Base-by-base conservation (phyloP, 1,140 invertebrate genomes). In the Nautilus pompilius region DNA sequence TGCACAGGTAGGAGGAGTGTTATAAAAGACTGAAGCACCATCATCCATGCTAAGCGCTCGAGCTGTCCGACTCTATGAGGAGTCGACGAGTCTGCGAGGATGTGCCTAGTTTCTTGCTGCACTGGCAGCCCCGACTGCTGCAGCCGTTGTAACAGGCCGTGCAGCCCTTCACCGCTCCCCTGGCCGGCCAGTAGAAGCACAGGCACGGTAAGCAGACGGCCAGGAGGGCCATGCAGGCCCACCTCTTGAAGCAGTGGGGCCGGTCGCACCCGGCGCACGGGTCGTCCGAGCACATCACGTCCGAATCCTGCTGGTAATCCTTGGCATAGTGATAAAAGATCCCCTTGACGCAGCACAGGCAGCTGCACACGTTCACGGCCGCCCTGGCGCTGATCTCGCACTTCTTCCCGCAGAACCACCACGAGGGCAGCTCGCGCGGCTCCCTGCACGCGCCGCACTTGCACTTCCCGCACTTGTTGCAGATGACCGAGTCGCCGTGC, bases 331-430 rank as follows among this genome's bases (percentile, higher is more conserved):
- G 94, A 83, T 96, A 97, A 81, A 95, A 94, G 32, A 93, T 79
- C 46, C 90, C 92, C 80, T 95, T 94, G 68, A 93, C 93, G 82
- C 93, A 95, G 84, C 93, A 96, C 83, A 96, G 87, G 80, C 94
- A 96, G 62, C 92, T 92, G 56, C 89, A 89, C 79, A 92, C 91
- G 83, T 96, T 93, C 65, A 96, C 88, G 68, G 89, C 87, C 62
- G 90, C 88, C 79, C 94, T 90, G 53, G 91, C 90, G 72, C 91
- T 93, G 83, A 92, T 90, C 72, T 92, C 87, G 82, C 91, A 94
- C 80, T 89, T 88, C 78, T 91, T 87, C 82, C 90, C 88, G 84
- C 93, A 94, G 65, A 95, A 86, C 93, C 93, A 96, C 55, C 87
- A 87, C 69, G 89, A 89, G 22, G 94, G 94, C 74, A 96, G 84